These are phyloP conservation scores for Mechanitis mazaeus DNA, from an alignment of 2,888 invertebrate species.

Conservation along the genomic window DNA sequence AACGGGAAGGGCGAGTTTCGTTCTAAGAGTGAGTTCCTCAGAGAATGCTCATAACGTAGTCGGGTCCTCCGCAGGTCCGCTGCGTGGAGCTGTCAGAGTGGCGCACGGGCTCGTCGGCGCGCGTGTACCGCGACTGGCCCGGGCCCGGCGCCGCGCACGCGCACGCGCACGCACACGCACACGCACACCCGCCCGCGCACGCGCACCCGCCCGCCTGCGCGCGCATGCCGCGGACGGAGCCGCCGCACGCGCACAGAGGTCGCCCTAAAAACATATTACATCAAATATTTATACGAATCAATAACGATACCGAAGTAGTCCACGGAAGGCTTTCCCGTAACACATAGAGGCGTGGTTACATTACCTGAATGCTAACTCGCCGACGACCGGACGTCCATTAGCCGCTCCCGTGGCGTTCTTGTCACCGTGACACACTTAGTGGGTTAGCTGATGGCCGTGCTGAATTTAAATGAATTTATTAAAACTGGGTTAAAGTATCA, in stretches of 20 bases:
- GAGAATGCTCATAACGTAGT: no score
- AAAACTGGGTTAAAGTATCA: constrained; percentile 3
- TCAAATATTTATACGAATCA: neutral
- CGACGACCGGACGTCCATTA: constrained; percentile 17
- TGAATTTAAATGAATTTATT: neutral
- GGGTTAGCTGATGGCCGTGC: no score
- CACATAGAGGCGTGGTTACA: constrained; percentile 11
- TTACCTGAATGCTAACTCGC: constrained; percentile 16
- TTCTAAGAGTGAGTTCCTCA: no score
- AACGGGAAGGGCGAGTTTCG: neutral
- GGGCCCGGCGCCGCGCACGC: constrained; percentile 66
- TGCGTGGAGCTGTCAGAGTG: constrained; percentile 63
- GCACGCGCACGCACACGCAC: constrained; percentile 43
- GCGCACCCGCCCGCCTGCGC: constrained; percentile 74
- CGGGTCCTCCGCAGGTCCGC: constrained; percentile 42
- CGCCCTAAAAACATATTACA: constrained; percentile 3
- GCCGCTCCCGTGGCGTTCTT: constrained; percentile 17
- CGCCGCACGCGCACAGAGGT: constrained; percentile 45
- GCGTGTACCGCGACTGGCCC: constrained; percentile 63
- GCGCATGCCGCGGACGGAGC: constrained; percentile 59
- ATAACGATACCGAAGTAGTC: neutral
- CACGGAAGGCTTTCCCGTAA: neutral
- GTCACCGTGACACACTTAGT: constrained; percentile 20
- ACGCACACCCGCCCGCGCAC: constrained; percentile 50
- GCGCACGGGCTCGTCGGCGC: constrained; percentile 54